Evolutionary conservation across 2,888 invertebrate species (phyloP), one percentile per base, ranked within the genome.

Genomic region (Cataglyphis rosenhaueri): DNA sequence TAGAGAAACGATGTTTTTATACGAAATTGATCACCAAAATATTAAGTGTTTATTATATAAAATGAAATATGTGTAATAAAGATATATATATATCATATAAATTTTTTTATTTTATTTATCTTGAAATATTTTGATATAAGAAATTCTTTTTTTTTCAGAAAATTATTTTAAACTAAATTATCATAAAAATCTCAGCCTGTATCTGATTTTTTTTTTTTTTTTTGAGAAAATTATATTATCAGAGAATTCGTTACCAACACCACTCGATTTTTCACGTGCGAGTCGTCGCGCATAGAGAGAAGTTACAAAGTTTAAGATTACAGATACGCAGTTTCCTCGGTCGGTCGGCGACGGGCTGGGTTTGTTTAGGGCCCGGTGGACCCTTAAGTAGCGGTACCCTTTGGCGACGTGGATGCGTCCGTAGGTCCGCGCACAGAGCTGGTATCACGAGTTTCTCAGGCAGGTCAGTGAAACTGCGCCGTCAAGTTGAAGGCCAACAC

Each of bases 401-500:
- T 87, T 88, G 84, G 85, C 75, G 68, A 87, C 81, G 83, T 71
- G 81, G 79, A 86, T 88, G 86, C 65, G 87, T 84, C 88, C 82
- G 86, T 86, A 86, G 78, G 88, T 89, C 86, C 89, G 88, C 88
- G 88, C 86, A 91, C 89, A 86, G 70, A 91, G 92, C 91, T 87
- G 89, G 86, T 88, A 88, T 88, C 91, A 92, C 92, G 92, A 93
- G 94, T 94, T 94, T 94, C 94, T 94, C 94, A 94, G 94, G 94
- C 94, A 94, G 94, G 94, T 94, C 94, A 94, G 94, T 94, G 94
- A 94, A 94, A 94, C 94, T 94, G 94, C 94, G 93, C 94, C 94
- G 94, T 94, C 94, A 94, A 94, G 94, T 94, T 94, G 94, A 94
- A 94, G 94, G 94, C 94, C 94, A 94, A 94, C 94, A 94, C 94